Conservation (phyloP, 2,888 invertebrate species). For the Phaedon cochleariae region DNA sequence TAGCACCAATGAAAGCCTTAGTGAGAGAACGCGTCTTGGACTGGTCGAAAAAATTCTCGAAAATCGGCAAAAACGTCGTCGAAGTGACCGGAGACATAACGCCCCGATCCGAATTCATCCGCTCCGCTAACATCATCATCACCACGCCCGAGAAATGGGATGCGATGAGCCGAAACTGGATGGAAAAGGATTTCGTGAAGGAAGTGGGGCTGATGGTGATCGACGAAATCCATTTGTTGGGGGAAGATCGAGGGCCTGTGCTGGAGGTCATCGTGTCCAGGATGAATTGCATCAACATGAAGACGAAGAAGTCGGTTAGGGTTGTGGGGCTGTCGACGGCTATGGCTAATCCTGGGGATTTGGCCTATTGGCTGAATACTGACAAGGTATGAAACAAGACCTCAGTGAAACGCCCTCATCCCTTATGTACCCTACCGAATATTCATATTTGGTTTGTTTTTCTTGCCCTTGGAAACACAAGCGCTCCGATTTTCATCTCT, state of each 20-base stretch:
- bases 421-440: too few relatives aligned
- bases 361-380: constrained; percentile 96
- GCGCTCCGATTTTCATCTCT: too few relatives aligned
- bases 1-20: constrained; percentile 97
- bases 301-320: constrained; percentile 82
- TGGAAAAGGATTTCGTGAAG: constrained; percentile 92
- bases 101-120: constrained; percentile 86
- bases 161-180: constrained; percentile 98
- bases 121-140: constrained; percentile 89
- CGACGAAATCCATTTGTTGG: constrained; percentile 97
- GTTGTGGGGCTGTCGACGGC: constrained; percentile 97
- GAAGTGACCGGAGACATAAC: constrained; percentile 95
- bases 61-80: constrained; percentile 83
- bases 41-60: constrained; percentile 84
- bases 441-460: too few relatives aligned
- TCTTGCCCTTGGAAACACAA: too few relatives aligned
- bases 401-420: neutral
- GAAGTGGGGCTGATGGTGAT: constrained; percentile 93
- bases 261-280: constrained; percentile 98
- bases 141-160: constrained; percentile 99
- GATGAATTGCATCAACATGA: constrained; percentile 94
- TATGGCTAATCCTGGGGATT: constrained; percentile 94
- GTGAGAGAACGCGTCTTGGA: constrained; percentile 96
- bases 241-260: constrained; percentile 88
- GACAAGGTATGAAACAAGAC: constrained; percentile 59